Percentiles rank a stretch among this genome's conserved stretches.
phyloP scores from a whole-genome alignment of 2,888 invertebrate species.

The Beris morrisii region DNA sequence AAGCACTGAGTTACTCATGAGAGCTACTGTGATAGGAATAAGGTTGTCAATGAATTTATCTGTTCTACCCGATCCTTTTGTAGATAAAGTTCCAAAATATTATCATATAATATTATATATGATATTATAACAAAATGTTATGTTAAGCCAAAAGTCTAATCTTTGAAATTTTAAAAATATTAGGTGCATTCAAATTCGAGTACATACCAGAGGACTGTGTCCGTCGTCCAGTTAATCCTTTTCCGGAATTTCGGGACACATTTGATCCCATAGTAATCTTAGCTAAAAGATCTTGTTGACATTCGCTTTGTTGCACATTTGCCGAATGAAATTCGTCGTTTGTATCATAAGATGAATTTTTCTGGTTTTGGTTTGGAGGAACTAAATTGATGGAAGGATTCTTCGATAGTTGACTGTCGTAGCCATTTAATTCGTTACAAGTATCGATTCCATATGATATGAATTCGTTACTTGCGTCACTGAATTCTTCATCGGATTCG shows the following conservation, averaged over 20 bases:
- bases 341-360: not conserved
- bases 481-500: slow-evolving; percentile 24
- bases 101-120: no score
- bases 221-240: slow-evolving; percentile 50
- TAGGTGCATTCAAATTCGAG: not conserved
- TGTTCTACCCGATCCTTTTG: no score
- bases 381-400: slow-evolving; percentile 1
- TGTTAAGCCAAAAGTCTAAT: no score
- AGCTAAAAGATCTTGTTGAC: slow-evolving; percentile 1
- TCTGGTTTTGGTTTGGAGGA: not conserved
- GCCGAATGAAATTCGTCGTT: not conserved
- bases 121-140: no score
- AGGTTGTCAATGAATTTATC: no score
- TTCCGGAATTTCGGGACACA: slow-evolving; percentile 74
- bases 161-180: no score
- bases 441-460: slow-evolving; percentile 14
- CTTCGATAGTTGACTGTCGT: slow-evolving; percentile 6
- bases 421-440: slow-evolving; percentile 12
- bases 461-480: slow-evolving; percentile 21
- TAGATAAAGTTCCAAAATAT: no score
- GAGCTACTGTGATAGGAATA: no score
- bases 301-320: not conserved
- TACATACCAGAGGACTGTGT: slow-evolving; percentile 42
- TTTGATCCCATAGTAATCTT: slow-evolving; percentile 70
- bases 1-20: no score